Base-by-base conservation (phyloP, 2,888 invertebrate species). In the Drosophila percnosoma region DNA sequence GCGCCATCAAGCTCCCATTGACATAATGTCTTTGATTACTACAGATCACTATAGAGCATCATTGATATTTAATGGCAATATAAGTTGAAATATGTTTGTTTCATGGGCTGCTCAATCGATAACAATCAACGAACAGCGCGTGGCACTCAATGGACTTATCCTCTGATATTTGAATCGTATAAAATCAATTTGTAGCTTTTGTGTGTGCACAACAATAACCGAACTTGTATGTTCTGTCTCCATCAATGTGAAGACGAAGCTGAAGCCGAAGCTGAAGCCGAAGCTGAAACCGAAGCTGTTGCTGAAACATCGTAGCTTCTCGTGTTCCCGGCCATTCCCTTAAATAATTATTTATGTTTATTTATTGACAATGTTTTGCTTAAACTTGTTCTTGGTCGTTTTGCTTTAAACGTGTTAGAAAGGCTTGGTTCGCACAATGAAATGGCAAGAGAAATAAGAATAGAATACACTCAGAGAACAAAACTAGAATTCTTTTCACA, bases 351-450 rank as follows among this genome's bases (percentile, higher is more conserved):
- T 87, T 87, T 88, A 87, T 87, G 78, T 78, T 73, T 78, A 89
- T 89, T 87, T 87, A 90, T 87, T 89, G 85, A 86, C 87, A 86
- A 83, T 84, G 87, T 81, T 89, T 90, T 79, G 74, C 76, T 72
- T 80, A 87, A 87, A 87, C 86, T 89, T 85, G 86, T 87, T 87
- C 88, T 90, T 87, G 73, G 78, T 75, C 80, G 82, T 90, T 80
- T 88, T 82, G 83, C 85, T 78, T 85, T 64, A 87, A 90, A 89
- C 87, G 88, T 90, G 87, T 87, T 87, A 89, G 91, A 87, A 87
- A 87, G 87, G 91, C 91, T 84, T 89, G 83, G 80, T 75, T 64
- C 65, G 73, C 73, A 62, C 71, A 79, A 66, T 76, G 80, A 83
- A 80, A 75, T 81, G 88, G 76, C 87, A 86, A 90, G 83, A 90